Conservation (phyloP, 2,797 vertebrate species). For the Tokudaia tokunoshimensis region DNA sequence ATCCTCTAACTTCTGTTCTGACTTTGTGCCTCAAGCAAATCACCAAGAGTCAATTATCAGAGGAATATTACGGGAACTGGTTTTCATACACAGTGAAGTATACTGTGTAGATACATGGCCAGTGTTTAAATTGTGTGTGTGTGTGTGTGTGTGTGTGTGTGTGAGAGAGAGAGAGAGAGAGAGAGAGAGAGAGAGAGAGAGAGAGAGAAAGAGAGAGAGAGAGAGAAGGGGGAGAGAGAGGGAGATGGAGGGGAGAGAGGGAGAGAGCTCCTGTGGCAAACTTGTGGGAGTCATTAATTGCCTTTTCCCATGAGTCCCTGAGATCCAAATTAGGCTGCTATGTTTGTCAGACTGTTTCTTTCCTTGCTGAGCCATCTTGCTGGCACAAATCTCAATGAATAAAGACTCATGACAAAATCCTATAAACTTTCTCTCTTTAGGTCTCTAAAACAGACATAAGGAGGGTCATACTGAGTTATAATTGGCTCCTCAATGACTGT, state of each 20-base stretch:
- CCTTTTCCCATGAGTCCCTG: background rate
- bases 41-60: background rate
- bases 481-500: too few species aligned
- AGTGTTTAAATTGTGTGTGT: background rate
- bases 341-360: background rate
- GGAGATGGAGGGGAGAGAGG: too few species aligned
- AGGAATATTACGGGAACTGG: background rate
- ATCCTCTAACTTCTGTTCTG: background rate
- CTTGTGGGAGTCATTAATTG: background rate
- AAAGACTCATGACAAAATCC: background rate
- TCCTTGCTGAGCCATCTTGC: background rate
- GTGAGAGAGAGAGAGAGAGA: too few species aligned
- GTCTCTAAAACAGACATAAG: background rate
- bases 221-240: too few species aligned
- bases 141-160: too few species aligned
- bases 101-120: background rate
- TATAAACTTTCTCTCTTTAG: background rate
- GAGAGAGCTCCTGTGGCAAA: background rate
- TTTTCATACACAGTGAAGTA: conserved; percentile 49
- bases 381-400: background rate
- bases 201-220: too few species aligned
- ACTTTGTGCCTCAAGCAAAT: background rate
- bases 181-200: too few species aligned
- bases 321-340: background rate
- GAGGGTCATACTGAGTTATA: background rate